phyloP scores from a whole-genome alignment of 2,113 vertebrate species.

The Notarius lentiginosus region DNA sequence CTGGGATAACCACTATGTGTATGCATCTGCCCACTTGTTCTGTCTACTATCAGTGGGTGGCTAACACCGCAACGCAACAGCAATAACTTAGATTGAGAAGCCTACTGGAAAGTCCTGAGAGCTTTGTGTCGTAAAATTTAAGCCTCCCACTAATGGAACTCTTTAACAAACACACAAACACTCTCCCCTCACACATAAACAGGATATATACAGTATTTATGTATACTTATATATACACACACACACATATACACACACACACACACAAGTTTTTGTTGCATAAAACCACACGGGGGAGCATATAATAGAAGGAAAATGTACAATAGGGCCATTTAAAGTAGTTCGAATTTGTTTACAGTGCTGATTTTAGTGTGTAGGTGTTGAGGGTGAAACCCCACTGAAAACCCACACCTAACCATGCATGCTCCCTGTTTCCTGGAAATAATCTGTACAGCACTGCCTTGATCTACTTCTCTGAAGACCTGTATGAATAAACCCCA shows the following conservation, averaged over 20 bases:
- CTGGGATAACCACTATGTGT: background rate
- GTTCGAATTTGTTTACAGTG: conserved; percentile 49
- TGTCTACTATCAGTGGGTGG: conserved; percentile 13
- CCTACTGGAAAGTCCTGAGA: conserved; percentile 37
- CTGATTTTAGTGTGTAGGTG: conserved; percentile 55
- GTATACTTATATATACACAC: background rate
- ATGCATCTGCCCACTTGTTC: conserved; percentile 19
- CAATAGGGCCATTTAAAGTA: background rate
- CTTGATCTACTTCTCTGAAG: conserved; percentile 47
- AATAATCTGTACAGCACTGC: conserved; percentile 48
- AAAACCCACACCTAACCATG: conserved; percentile 42
- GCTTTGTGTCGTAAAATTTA: background rate
- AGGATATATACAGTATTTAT: background rate
- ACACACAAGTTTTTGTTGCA: background rate
- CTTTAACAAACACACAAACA: conserved; percentile 15
- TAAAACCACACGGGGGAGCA: background rate
- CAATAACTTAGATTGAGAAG: background rate
- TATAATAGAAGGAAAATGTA: background rate
- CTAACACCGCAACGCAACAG: background rate
- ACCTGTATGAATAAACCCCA: conserved; percentile 55
- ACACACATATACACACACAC: background rate
- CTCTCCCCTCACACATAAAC: background rate
- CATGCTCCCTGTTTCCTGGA: conserved; percentile 61
- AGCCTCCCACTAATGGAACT: background rate
- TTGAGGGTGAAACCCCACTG: conserved; percentile 42